Evolutionary conservation across 2,888 invertebrate species (phyloP), one percentile per base, ranked within the genome.

Genomic region (Mythimna pallens): DNA sequence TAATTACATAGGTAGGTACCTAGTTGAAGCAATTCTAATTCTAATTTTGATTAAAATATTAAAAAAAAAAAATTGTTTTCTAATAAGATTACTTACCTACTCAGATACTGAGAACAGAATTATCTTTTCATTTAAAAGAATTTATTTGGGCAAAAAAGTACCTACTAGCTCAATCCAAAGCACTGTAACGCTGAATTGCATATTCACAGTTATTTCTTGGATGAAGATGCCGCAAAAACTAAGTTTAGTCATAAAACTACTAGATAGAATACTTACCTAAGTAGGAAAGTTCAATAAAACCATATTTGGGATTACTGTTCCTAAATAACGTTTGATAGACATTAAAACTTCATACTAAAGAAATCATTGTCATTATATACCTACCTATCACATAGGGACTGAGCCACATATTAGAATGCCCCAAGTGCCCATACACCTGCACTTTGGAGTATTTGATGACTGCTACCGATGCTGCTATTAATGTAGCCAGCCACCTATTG

Each of bases 271-370:
- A 36, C 12, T 36, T 59, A 59, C 12, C 3, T 30, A 30, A 30
- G 36, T 20, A 58, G 7, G 25, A 17, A 81, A 65, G 82, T 79
- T 67, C 78, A 82, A 79, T 82, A 70, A 67, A 79, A 82, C 66
- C 82, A 82, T 77, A 63, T 79, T 67, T 52, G 10, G 30, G 22
- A 47, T 79, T 81, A 78, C 69, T 81, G 82, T 77, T 25, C 34
- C 6, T 22, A 59, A 55, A 61, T 47, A 65, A 57, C 52, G 61
- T 34, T 62, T 30, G 17, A 3, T 36, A 3, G 30, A 59, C 61
- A 25, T 57, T 25, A 52, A 58, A 76, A 66, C 57, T 76, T 69
- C 40, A 59, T 67, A 66, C 50, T 68, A 30, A 62, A 55, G 30
- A 58, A 58, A 36, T n/a, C 20, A 40, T 70, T 59, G 9, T 54